Evolutionary conservation across 2,113 vertebrate species (phyloP).

Genomic region (Alexandromys fortis): DNA sequence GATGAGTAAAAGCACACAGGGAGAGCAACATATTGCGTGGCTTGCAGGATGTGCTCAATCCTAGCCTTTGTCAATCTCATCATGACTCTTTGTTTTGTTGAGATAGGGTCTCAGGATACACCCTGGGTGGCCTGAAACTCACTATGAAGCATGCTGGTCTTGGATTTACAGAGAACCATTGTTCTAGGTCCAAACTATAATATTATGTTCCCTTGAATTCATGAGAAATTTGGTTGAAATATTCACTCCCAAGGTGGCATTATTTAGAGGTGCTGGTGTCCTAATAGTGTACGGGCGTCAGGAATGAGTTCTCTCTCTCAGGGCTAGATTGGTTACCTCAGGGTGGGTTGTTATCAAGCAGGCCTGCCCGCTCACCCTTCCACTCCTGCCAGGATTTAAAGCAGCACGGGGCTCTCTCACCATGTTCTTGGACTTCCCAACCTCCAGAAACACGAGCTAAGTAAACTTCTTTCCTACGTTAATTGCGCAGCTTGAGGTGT

Average conservation of each 20-base stretch:
- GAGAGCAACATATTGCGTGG: neutral
- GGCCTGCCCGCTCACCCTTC: neutral
- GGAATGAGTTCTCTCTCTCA: neutral
- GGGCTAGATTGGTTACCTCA: neutral
- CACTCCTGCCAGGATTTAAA: neutral
- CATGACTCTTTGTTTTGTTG: neutral
- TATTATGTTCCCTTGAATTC: neutral
- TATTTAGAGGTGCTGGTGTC: neutral
- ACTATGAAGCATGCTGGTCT: neutral
- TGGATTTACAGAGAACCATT: neutral
- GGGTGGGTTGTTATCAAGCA: neutral
- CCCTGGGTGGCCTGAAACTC: neutral
- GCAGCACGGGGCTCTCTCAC: neutral
- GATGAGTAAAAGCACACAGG: neutral
- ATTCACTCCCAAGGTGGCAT: neutral
- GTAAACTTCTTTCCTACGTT: neutral
- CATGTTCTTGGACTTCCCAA: neutral
- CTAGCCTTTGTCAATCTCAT: neutral
- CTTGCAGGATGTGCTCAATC: neutral
- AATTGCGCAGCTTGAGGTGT: neutral
- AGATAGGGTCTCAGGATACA: neutral
- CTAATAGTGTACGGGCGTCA: neutral
- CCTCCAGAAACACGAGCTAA: neutral
- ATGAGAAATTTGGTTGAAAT: neutral
- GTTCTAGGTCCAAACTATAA: neutral